Conservation (phyloP, 2,888 invertebrate species). For the Zootermopsis nevadensis region DNA sequence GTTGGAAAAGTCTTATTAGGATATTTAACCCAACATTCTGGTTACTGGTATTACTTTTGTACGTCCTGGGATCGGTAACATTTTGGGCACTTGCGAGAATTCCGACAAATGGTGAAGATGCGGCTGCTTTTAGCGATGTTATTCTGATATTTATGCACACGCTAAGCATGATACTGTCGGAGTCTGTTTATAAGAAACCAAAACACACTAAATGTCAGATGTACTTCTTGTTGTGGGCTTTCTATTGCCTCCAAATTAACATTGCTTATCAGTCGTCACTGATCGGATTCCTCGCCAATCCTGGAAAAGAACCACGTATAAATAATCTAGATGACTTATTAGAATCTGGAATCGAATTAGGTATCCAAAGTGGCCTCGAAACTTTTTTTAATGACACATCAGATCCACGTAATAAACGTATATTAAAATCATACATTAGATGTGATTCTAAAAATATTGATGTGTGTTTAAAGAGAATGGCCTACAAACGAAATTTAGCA, state of each 20-base stretch:
- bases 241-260: background rate
- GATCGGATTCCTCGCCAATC: slow-evolving; percentile 8
- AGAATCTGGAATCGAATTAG: background rate
- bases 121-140: background rate
- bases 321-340: background rate
- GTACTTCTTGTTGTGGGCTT: background rate
- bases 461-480: background rate
- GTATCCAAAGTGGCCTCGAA: background rate
- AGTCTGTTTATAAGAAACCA: background rate
- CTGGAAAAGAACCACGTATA: background rate
- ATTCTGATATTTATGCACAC: background rate
- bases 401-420: background rate
- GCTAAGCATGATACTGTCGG: background rate
- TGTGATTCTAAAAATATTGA: background rate
- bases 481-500: background rate
- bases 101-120: background rate
- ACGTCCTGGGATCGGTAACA: background rate
- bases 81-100: background rate
- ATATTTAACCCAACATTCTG: background rate
- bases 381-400: background rate
- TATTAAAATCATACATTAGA: background rate
- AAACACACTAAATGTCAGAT: background rate
- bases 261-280: slow-evolving; percentile 9
- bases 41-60: background rate
- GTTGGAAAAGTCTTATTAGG: background rate